Base-by-base conservation (phyloP, 2,113 vertebrate species). In the Jacana jacana region DNA sequence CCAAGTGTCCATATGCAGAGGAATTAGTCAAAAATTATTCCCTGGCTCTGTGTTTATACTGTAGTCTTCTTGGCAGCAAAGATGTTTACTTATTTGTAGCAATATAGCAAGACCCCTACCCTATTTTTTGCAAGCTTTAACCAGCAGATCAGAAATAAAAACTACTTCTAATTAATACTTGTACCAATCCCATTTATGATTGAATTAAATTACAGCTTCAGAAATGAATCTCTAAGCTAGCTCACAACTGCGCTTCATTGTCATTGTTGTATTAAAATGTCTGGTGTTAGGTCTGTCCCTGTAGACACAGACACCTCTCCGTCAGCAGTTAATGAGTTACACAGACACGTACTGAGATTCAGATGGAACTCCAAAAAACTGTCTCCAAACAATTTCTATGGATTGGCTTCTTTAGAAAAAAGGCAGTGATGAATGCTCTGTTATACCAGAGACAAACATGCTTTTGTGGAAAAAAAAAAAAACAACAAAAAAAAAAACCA, bases 11-110 rank as follows among this genome's bases (percentile, higher is more conserved):
- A 91, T 90, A 92, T 77, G 83, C 72, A 54, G 81, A 89, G 52
- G 64, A 88, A 95, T 96, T 89, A 95, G 84, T 84, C 0, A 5
- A 88, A 94, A 95, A 85, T 85, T 84, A 93, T 91, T 89, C 88
- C 87, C 70, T 72, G 40, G 64, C 51, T 89, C 77, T 71, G 46
- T 84, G 69, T 95, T 95, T 85, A 94, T 46, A 64, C 73, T 90
- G 71, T 33, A 88, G 75, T 42, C 33, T 49, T 71, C 81, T 77
- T 91, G 85, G 93, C 91, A 94, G 81, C 81, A 87, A 81, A 54
- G 35, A 75, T 11, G 78, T 91, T 95, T 89, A 75, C 73, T 96
- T 79, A 70, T 91, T 87, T 93, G 81, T 78, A 66, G 60, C 77
- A 89, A 37, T 54, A 86, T 69, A 93, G 69, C 54, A 61, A 91